A percentile compares a stretch with the other conserved stretches of the same genome.
Conservation (phyloP, 35 echinoderm and acorn worm genomes). For the Lytechinus pictus region DNA sequence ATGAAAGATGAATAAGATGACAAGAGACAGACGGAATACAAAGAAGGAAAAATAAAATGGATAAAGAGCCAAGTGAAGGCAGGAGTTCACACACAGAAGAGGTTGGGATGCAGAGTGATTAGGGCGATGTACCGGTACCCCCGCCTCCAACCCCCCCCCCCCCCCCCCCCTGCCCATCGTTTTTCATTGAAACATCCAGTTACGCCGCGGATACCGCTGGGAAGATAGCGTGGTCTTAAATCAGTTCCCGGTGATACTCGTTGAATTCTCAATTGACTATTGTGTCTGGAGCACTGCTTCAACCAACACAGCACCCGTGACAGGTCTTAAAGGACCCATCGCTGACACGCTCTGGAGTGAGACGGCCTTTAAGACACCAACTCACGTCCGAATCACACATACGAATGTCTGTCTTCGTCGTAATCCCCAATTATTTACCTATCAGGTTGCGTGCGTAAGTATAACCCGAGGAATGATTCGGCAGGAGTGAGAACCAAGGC, state of each 20-base stretch:
- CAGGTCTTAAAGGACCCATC: background rate
- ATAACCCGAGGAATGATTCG: background rate
- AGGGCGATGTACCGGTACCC: no score
- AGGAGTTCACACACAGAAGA: background rate
- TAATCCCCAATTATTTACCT: background rate
- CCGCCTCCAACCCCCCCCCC: no score
- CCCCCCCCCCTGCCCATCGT: background rate
- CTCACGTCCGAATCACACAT: background rate
- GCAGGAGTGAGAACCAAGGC: background rate
- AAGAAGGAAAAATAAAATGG: background rate
- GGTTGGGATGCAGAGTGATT: no score
- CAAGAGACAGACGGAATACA: background rate
- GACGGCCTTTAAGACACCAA: background rate
- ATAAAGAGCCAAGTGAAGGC: background rate
- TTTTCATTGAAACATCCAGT: background rate
- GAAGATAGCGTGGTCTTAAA: background rate
- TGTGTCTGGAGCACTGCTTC: background rate
- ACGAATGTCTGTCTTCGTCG: constrained; percentile 9
- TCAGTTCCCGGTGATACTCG: background rate
- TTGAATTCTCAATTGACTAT: background rate
- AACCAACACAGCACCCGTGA: background rate
- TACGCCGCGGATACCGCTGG: background rate
- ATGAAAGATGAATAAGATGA: background rate
- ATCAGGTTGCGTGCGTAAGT: background rate
- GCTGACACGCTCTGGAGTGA: background rate